Percentiles rank a stretch among this genome's conserved stretches.
Conservation (phyloP, 2,113 vertebrate species). For the Gobius niger region DNA sequence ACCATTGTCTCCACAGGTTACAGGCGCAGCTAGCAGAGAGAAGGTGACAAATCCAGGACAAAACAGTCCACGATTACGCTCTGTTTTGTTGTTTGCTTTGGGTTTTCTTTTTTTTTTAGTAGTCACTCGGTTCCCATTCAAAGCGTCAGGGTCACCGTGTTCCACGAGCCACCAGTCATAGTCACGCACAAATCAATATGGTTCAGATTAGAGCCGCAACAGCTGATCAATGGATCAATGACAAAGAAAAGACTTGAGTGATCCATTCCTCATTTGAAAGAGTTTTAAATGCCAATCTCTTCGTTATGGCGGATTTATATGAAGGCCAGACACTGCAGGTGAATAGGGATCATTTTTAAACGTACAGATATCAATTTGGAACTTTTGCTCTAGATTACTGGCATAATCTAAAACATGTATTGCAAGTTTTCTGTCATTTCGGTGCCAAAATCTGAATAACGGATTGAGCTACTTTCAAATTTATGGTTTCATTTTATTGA, state of each 20-base stretch:
- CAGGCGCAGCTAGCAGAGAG: conserved; percentile 30
- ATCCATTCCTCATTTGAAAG: background rate
- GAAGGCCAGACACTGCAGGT: background rate
- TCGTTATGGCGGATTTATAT: background rate
- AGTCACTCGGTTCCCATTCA: conserved; percentile 2
- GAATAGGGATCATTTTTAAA: no score
- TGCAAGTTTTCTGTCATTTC: no score
- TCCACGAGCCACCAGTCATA: background rate
- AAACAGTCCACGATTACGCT: no score
- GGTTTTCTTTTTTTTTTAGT: no score
- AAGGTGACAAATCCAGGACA: conserved; percentile 30
- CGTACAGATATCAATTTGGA: no score
- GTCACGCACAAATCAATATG: background rate
- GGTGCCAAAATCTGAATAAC: no score
- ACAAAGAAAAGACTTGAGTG: background rate
- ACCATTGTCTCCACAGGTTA: conserved; percentile 74
- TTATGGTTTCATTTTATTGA: no score
- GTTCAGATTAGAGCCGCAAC: conserved; percentile 6
- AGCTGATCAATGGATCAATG: conserved; percentile 3
- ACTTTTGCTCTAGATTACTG: no score
- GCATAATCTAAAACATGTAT: no score
- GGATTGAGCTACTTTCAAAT: no score
- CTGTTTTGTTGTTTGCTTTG: no score
- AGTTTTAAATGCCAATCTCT: background rate
- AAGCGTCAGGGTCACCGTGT: conserved; percentile 1